Conservation (phyloP, 2,888 invertebrate species). For the Microplitis deprimator region DNA sequence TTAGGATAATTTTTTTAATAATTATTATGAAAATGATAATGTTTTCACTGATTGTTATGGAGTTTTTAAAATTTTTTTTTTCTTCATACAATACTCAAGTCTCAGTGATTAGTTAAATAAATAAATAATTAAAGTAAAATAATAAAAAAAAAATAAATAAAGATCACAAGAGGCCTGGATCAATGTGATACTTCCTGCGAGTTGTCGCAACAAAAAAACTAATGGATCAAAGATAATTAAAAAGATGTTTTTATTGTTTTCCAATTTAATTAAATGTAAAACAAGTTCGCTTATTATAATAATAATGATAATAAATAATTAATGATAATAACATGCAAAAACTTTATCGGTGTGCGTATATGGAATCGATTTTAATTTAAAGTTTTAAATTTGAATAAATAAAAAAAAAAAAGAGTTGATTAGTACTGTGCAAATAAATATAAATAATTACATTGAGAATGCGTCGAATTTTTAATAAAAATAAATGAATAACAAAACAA, state of each 20-base stretch:
- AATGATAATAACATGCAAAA: background rate
- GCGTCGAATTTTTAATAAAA: slow-evolving; percentile 64
- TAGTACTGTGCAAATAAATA: slow-evolving; percentile 21
- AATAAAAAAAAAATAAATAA: background rate
- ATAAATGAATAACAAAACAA: slow-evolving; percentile 48
- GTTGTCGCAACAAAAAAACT: background rate
- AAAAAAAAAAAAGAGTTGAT: background rate
- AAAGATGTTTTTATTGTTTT: slow-evolving; percentile 25
- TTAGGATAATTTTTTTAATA: background rate
- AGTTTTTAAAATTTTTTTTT: background rate
- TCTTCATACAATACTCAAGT: background rate
- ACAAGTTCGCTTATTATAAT: slow-evolving; percentile 6
- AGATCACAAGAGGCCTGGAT: slow-evolving; percentile 14
- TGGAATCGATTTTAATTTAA: background rate
- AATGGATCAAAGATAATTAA: background rate
- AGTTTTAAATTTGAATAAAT: background rate
- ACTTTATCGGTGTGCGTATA: slow-evolving; percentile 4
- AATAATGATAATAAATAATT: background rate
- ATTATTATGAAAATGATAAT: background rate
- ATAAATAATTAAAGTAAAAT: background rate
- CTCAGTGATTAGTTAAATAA: background rate
- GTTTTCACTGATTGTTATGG: background rate
- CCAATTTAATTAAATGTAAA: background rate
- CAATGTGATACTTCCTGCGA: slow-evolving; percentile 27
- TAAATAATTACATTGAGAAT: slow-evolving; percentile 24